Percentiles rank a stretch among this genome's conserved stretches.
Conservation (phyloP, 2,888 invertebrate species). For the Volucella bombylans region DNA sequence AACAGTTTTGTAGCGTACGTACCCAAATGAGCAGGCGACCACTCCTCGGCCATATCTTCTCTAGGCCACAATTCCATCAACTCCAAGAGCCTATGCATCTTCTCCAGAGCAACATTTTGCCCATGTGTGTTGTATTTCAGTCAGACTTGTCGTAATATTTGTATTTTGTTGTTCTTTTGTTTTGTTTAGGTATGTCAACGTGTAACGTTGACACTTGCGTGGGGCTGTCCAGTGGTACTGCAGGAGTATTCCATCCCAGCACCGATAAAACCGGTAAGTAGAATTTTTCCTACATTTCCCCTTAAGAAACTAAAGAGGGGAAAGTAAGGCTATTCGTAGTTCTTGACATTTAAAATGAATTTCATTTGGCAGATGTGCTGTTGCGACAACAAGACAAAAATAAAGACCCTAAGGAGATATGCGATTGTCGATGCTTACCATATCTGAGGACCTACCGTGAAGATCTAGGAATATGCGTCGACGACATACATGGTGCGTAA, state of each 20-base stretch:
- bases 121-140: conserved; percentile 20
- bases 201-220: conserved; percentile 82
- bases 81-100: conserved; percentile 3
- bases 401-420: conserved; percentile 81
- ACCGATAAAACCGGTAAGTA: conserved; percentile 80
- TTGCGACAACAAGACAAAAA: conserved; percentile 70
- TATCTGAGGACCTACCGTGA: conserved; percentile 91
- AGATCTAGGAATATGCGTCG: conserved; percentile 92
- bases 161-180: conserved; percentile 51
- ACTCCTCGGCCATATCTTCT: conserved; percentile 53
- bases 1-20: not conserved
- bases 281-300: conserved; percentile 28
- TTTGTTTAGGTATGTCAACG: conserved; percentile 78
- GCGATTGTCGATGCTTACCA: conserved; percentile 90
- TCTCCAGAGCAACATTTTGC: conserved; percentile 17
- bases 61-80: conserved; percentile 26
- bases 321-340: not conserved
- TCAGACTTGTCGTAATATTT: conserved; percentile 23
- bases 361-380: conserved; percentile 70
- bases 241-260: conserved; percentile 78
- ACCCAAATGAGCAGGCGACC: conserved; percentile 8
- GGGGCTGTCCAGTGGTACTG: conserved; percentile 82
- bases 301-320: not conserved
- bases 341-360: conserved; percentile 52
- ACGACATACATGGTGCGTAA: conserved; percentile 90